Evolutionary conservation across 2,888 invertebrate genomes (phyloP), one percentile per base, ranked within the genome.

Genomic region (Timema cristinae): DNA sequence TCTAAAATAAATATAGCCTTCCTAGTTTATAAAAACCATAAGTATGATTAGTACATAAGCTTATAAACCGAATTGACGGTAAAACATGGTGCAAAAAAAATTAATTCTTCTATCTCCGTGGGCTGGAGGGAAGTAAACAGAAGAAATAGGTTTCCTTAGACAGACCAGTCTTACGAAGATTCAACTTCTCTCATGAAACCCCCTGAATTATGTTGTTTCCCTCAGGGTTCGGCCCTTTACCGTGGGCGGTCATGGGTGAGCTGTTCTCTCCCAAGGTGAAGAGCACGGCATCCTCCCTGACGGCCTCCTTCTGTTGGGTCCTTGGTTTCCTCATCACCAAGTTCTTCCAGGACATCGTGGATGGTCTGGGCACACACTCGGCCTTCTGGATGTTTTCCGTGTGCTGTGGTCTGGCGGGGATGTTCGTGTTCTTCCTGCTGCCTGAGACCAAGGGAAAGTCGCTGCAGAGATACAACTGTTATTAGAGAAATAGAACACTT

Each of bases 371-470:
- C 7, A 85, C 86, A 76, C 87, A 88, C 76, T 85, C 85, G 0
- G 88, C 90, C 0, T 94, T 92, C 83, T 90, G 91, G 86, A 82
- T 91, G 67, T 94, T 92, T 80, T 88, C 88, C 2, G 82, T 81
- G 0, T 32, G 85, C 78, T 90, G 90, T 76, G 77, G 85, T 0
- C 16, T 86, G 0, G 85, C 90, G 0, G 84, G 91, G 79, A 71
- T 82, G 15, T 96, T 95, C 82, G 89, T 91, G 0, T 81, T 89
- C 69, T 86, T 90, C 76, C 80, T 90, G 70, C 87, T 97, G 16
- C 94, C 95, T 6, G 96, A 96, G 84, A 96, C 96, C 0, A 95
- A 93, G 82, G 95, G 95, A 56, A 91, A 92, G 83, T 91, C 91
- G 77, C 86, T 95, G 78, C 89, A 91, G 79, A 96, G 83, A 95